Base-by-base conservation (phyloP, 2,888 invertebrate species). In the Adelphocoris suturalis region DNA sequence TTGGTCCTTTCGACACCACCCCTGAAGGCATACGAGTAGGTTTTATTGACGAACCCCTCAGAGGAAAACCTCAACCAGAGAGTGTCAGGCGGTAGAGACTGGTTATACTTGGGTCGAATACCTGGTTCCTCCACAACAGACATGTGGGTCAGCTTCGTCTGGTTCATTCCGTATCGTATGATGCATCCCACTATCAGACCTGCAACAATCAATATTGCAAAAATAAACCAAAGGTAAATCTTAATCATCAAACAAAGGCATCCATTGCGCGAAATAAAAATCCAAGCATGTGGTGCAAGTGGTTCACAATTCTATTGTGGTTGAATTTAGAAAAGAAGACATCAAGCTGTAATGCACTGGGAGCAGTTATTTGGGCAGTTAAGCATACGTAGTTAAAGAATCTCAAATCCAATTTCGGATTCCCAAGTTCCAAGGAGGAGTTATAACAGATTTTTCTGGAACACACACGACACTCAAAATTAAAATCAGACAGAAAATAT, bases 121-220 rank as follows among this genome's bases (percentile, higher is more conserved):
- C 95, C 95, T 0, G 78, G 28, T 7, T 96, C 95, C 90, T 95
- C 95, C 28, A 97, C 97, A 27, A 97, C 97, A 92, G 95, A 94
- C 94, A 97, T 95, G 93, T 97, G 96, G 80, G 96, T 95, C 91
- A 97, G 95, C 90, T 93, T 93, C 91, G 95, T 96, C 88, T 96
- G 95, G 93, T 95, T 95, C 92, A 97, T 96, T 46, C 96, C 96
- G 95, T 97, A 98, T 88, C 97, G 95, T 92, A 99, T 98, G 91
- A 99, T 96, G 91, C 98, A 98, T 91, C 99, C 99, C 90, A 99
- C 97, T 93, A 99, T 97, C 92, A 99, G 94, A 92, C 99, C 99
- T 98, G 93, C 5, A 94, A 93, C 68, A 7, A 23, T 0, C 68
- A 19, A n/a, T n/a, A 52, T 13, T 5, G 1, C 14, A 5, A 52